A percentile compares a stretch with the other conserved stretches of the same genome.
These are phyloP conservation scores for Tadarida brasiliensis DNA, from an alignment of 2,797 vertebrate species.

Conservation along the genomic window DNA sequence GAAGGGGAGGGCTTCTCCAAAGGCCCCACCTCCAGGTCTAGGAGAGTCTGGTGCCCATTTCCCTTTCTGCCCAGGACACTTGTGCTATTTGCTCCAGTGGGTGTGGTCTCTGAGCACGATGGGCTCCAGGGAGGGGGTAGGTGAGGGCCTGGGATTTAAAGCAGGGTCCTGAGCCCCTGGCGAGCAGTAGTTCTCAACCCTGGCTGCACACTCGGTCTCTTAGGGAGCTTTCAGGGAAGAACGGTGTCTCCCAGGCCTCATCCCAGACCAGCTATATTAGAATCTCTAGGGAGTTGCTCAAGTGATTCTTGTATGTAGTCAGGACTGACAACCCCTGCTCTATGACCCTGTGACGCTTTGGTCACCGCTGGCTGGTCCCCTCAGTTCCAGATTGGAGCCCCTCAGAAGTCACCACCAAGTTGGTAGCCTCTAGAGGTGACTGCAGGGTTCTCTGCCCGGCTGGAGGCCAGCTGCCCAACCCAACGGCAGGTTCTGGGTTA, in stretches of 20 bases:
- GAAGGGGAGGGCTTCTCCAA: not conserved
- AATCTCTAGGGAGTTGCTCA: not conserved
- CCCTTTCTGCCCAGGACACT: not conserved
- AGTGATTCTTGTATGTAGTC: not conserved
- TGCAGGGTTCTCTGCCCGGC: slow-evolving; percentile 19
- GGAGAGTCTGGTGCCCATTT: not conserved
- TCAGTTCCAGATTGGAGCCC: slow-evolving; percentile 16
- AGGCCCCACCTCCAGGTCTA: not conserved
- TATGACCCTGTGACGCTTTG: not conserved
- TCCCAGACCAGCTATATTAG: not conserved
- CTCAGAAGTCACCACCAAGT: slow-evolving; percentile 15
- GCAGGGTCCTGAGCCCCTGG: not conserved
- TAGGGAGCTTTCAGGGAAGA: slow-evolving; percentile 32
- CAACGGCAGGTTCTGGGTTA: slow-evolving; percentile 61
- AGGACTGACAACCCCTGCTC: not conserved
- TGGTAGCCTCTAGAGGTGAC: not conserved
- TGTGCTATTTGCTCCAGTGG: not conserved
- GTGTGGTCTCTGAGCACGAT: not conserved
- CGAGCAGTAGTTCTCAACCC: not conserved
- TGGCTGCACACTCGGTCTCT: not conserved
- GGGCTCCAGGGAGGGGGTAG: not conserved
- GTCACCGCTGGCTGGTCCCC: not conserved
- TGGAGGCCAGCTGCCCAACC: slow-evolving; percentile 67
- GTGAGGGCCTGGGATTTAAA: not conserved
- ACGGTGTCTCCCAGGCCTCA: not conserved